A percentile compares a stretch with the other conserved stretches of the same genome.
Evolutionary conservation across 2,113 vertebrate species (phyloP).

Genomic region (Hiodon alosoides): DNA sequence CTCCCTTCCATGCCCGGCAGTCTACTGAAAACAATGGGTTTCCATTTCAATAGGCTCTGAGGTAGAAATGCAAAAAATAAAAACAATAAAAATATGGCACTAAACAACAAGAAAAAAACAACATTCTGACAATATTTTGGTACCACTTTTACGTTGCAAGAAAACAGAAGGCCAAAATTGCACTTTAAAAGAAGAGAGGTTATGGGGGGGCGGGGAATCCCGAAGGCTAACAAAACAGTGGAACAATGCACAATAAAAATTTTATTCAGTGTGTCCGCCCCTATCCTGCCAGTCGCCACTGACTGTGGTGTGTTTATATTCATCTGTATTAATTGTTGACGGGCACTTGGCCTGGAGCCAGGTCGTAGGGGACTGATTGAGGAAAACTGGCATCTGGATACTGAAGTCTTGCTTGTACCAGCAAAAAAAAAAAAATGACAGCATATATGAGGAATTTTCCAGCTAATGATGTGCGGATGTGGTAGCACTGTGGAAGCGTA

Average conservation of each 20-base stretch:
- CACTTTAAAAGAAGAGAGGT: slow-evolving; percentile 41
- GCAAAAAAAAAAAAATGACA: slow-evolving; percentile 83
- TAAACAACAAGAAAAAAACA: slow-evolving; percentile 50
- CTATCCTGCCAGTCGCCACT: slow-evolving; percentile 70
- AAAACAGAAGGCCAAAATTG: slow-evolving; percentile 65
- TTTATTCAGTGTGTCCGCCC: slow-evolving; percentile 81
- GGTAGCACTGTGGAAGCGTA: slow-evolving; percentile 87
- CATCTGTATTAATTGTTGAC: slow-evolving; percentile 76
- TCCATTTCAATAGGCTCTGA: slow-evolving; percentile 38
- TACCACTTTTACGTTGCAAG: slow-evolving; percentile 65
- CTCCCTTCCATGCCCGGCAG: no score
- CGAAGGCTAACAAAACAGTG: slow-evolving; percentile 68
- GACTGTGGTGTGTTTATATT: slow-evolving; percentile 67
- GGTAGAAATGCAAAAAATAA: slow-evolving; percentile 19
- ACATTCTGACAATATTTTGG: slow-evolving; percentile 68
- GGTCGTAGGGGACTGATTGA: slow-evolving; percentile 66
- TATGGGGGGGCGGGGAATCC: slow-evolving; percentile 44
- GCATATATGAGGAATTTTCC: slow-evolving; percentile 99
- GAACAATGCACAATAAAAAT: slow-evolving; percentile 72
- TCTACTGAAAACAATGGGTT: slow-evolving; percentile 46
- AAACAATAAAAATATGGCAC: slow-evolving; percentile 46
- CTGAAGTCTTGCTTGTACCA: slow-evolving; percentile 81
- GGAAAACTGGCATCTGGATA: slow-evolving; percentile 79
- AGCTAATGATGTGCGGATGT: slow-evolving; percentile 99
- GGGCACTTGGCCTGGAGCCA: slow-evolving; percentile 68